These are phyloP conservation scores for Zootoca vivipara DNA, from an alignment of 2,113 vertebrate species.

Conservation along the genomic window DNA sequence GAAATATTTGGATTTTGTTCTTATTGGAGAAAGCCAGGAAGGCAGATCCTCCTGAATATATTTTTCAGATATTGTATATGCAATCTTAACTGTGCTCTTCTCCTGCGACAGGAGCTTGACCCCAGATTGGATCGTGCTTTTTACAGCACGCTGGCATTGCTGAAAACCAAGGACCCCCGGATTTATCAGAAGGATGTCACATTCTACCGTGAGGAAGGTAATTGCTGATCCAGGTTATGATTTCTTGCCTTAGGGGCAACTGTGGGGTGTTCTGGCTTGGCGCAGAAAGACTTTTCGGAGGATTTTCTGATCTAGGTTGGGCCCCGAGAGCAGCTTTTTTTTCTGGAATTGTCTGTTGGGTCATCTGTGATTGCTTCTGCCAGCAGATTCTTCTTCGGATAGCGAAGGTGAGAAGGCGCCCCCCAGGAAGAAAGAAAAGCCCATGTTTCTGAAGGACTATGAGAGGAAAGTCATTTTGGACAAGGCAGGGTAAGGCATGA, in stretches of 20 bases:
- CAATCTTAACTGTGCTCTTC: neutral
- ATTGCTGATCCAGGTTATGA: neutral
- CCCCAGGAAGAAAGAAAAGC: slow-evolving; percentile 66
- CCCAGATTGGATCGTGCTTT: slow-evolving; percentile 84
- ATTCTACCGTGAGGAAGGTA: slow-evolving; percentile 77
- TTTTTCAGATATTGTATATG: neutral
- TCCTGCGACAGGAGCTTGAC: slow-evolving; percentile 79
- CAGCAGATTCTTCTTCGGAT: slow-evolving; percentile 11
- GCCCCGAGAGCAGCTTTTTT: neutral
- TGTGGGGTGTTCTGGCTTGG: neutral
- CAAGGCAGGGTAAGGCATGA: slow-evolving; percentile 82
- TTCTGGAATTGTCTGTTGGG: neutral
- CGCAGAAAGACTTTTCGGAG: too few relatives aligned
- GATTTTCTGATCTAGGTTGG: neutral
- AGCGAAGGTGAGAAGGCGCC: slow-evolving; percentile 14
- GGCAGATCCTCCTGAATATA: neutral
- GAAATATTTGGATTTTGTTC: too few relatives aligned
- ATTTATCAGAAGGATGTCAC: slow-evolving; percentile 83
- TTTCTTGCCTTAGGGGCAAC: neutral
- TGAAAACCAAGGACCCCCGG: slow-evolving; percentile 90
- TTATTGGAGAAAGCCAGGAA: too few relatives aligned
- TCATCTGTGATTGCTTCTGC: neutral
- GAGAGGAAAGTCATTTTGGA: slow-evolving; percentile 90
- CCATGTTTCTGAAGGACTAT: slow-evolving; percentile 91
- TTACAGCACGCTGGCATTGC: slow-evolving; percentile 85